Evolutionary conservation across 2,888 invertebrate genomes (phyloP).

Genomic region (Stratiomys singularior): DNA sequence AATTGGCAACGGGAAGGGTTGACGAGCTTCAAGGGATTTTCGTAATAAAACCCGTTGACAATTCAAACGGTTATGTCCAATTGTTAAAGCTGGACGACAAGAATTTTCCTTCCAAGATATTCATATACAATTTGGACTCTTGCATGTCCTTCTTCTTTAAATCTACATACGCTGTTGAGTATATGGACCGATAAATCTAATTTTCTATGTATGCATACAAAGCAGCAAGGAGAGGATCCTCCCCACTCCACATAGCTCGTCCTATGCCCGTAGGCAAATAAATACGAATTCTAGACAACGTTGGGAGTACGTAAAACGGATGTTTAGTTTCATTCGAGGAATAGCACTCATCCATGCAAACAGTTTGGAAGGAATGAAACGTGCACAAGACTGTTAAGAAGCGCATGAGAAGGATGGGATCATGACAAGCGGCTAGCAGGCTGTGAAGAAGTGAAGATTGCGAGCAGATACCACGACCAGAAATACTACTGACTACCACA

Average conservation of each 20-base stretch:
- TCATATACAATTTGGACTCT: not conserved
- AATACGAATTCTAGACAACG: constrained; percentile 23
- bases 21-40: too few relatives aligned
- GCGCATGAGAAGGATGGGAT: too few relatives aligned
- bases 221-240: not conserved
- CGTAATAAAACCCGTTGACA: not conserved
- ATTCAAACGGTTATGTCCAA: constrained; percentile 4
- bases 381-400: not conserved
- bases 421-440: not conserved
- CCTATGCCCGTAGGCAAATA: constrained; percentile 14
- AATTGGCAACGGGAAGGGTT: too few relatives aligned
- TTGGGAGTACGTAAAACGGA: constrained; percentile 36
- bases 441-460: constrained; percentile 12
- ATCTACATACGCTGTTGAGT: not conserved
- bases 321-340: constrained; percentile 36
- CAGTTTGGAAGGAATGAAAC: constrained; percentile 3
- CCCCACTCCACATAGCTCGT: not conserved
- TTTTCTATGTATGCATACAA: too few relatives aligned
- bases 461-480: constrained; percentile 9
- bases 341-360: constrained; percentile 40
- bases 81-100: constrained; percentile 14
- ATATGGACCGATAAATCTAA: too few relatives aligned
- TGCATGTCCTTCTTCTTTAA: not conserved
- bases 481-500: too few relatives aligned
- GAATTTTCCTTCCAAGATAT: not conserved